These are phyloP conservation scores for Zelleria hepariella DNA, from an alignment of 2,888 invertebrate species.

Conservation along the genomic window DNA sequence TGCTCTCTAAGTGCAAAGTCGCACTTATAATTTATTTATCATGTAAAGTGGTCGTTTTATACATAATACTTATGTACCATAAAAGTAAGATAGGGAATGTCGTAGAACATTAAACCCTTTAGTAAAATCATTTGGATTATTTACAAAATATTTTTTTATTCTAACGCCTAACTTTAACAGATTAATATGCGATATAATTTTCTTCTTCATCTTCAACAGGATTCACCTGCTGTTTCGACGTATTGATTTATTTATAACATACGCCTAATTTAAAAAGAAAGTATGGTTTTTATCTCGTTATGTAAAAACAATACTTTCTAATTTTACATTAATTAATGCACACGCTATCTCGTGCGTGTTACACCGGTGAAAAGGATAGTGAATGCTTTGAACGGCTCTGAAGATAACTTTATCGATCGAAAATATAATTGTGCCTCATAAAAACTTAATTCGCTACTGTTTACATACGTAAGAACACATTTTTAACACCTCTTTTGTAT, in stretches of 20 bases:
- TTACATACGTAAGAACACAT: conserved; percentile 39
- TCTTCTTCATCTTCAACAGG: neutral
- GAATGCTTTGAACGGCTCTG: neutral
- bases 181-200: neutral
- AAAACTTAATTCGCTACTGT: conserved; percentile 53
- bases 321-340: neutral
- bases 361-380: neutral
- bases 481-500: conserved; percentile 32
- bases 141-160: conserved; percentile 36
- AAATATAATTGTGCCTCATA: conserved; percentile 37
- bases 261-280: neutral
- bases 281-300: neutral
- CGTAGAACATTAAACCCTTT: conserved; percentile 6
- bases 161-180: conserved; percentile 27
- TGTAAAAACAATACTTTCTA: neutral
- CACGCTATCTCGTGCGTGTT: neutral
- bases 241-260: neutral
- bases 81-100: neutral
- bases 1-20: conserved; percentile 38
- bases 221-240: no score
- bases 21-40: neutral
- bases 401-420: neutral
- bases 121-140: conserved; percentile 40
- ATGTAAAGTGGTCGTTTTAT: conserved; percentile 6
- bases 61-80: conserved; percentile 12